A percentile compares a stretch with the other conserved stretches of the same genome.
Conservation (phyloP, 37 sponge, comb jelly and placozoan species). For the Geodia barretti region DNA sequence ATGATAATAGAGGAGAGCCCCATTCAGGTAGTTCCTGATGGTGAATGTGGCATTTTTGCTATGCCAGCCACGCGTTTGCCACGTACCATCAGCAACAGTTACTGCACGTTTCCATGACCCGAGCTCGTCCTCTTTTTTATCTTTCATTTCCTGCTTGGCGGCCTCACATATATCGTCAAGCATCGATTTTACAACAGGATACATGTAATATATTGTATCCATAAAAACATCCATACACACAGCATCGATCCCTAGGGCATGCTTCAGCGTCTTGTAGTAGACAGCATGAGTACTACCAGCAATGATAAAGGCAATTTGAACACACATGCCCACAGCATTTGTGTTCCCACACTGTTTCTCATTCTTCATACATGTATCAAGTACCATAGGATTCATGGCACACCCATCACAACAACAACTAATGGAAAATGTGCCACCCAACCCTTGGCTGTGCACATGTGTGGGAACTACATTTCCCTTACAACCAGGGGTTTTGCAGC, state of each 20-base stretch:
- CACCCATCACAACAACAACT: constrained; percentile 36
- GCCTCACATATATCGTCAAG: constrained; percentile 29
- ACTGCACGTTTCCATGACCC: constrained; percentile 44
- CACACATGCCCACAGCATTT: neutral
- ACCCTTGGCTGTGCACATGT: neutral
- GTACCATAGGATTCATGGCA: neutral
- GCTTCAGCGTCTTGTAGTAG: constrained; percentile 8
- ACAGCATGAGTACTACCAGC: constrained; percentile 20
- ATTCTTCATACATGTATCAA: no score
- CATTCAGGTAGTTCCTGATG: constrained; percentile 1
- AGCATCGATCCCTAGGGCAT: constrained; percentile 20
- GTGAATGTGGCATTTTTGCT: constrained; percentile 20
- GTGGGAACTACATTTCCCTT: constrained; percentile 12
- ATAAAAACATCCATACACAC: neutral
- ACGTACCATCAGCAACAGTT: constrained; percentile 43
- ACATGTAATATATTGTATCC: neutral
- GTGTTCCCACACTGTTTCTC: no score
- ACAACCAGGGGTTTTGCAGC: constrained; percentile 25
- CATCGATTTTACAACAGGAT: constrained; percentile 18
- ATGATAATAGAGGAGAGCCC: constrained; percentile 23
- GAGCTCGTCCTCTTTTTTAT: neutral
- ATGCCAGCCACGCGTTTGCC: constrained; percentile 21
- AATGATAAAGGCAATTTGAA: constrained; percentile 35
- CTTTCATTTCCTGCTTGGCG: constrained; percentile 41
- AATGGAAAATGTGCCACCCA: constrained; percentile 19